phyloP scores from a whole-genome alignment of 2,113 vertebrate species.

The Pristiophorus japonicus region DNA sequence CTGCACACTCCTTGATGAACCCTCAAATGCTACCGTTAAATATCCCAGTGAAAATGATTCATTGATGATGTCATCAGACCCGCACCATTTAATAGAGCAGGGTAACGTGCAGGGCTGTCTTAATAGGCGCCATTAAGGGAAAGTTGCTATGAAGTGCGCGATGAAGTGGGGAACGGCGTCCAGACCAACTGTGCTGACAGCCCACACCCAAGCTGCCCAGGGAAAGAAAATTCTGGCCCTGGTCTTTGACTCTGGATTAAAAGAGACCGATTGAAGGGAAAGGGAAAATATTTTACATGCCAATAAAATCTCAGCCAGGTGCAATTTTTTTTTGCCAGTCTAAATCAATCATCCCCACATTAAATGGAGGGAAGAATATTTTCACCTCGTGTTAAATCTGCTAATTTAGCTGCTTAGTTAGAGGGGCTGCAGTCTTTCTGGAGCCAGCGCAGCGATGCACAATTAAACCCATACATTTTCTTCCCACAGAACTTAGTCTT shows the following conservation, averaged over 20 bases:
- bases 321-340: neutral
- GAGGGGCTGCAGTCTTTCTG: neutral
- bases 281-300: neutral
- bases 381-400: conserved; percentile 20
- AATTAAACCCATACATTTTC: neutral
- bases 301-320: neutral
- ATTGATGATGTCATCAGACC: too few relatives aligned
- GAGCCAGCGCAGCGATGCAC: neutral
- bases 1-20: too few relatives aligned
- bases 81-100: too few relatives aligned
- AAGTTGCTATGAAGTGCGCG: too few relatives aligned
- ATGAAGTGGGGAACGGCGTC: too few relatives aligned
- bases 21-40: too few relatives aligned
- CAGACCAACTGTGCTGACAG: too few relatives aligned
- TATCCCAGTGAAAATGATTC: too few relatives aligned
- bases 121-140: too few relatives aligned
- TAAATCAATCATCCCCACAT: neutral
- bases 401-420: neutral
- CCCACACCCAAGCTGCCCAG: too few relatives aligned
- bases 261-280: neutral
- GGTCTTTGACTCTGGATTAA: neutral
- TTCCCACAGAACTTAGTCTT: neutral
- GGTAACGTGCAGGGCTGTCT: too few relatives aligned
- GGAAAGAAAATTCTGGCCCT: too few relatives aligned
- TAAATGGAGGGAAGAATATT: neutral